phyloP scores from a whole-genome alignment of 2,888 invertebrate genomes.

The Muscina levida region DNA sequence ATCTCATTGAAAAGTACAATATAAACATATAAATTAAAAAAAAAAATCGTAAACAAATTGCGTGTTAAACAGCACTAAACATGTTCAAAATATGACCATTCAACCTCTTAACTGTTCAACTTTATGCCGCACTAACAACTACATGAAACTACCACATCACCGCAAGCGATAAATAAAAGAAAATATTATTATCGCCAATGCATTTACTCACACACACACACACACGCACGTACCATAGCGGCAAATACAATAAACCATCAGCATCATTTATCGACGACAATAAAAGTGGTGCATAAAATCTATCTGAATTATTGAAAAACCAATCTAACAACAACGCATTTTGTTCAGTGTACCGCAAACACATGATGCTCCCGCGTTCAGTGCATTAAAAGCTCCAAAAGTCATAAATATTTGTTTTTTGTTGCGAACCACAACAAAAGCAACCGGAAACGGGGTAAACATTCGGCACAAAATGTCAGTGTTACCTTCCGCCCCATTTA shows the following conservation, averaged over 20 bases:
- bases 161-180: not conserved
- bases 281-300: not conserved
- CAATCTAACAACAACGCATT: not conserved
- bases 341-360: not conserved
- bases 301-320: slow-evolving; percentile 9
- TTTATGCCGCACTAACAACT: slow-evolving; percentile 30
- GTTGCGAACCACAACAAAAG: not conserved
- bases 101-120: not conserved
- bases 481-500: not conserved
- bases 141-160: slow-evolving; percentile 42
- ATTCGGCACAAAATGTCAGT: slow-evolving; percentile 14
- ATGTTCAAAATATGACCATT: not conserved
- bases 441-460: not conserved
- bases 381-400: slow-evolving; percentile 19
- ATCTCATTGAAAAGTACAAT: not conserved
- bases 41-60: slow-evolving; percentile 39
- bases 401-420: slow-evolving; percentile 10
- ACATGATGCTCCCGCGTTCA: slow-evolving; percentile 27
- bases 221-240: not conserved
- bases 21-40: not conserved
- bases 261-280: not conserved
- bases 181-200: no score
- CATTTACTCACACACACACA: not conserved
- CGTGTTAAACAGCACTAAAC: slow-evolving; percentile 52
- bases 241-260: not conserved